A percentile compares a stretch with the other conserved stretches of the same genome.
Evolutionary conservation across 2,113 vertebrate species (phyloP).

Genomic region (Varanus komodoensis): DNA sequence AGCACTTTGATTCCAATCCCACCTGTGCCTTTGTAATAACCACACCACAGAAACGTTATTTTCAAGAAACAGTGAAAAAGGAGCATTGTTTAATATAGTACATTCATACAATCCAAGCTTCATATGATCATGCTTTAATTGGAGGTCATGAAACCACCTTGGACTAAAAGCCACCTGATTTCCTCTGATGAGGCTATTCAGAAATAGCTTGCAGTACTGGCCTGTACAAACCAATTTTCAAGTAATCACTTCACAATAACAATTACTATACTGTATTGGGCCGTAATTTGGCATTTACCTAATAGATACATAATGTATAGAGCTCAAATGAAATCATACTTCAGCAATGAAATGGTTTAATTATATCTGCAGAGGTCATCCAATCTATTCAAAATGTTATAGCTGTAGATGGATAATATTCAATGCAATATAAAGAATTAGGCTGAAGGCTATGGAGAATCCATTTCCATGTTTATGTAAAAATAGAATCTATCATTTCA

Average conservation of each 20-base stretch:
- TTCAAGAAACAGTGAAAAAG: conserved; percentile 17
- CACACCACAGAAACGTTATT: neutral
- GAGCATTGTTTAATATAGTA: conserved; percentile 5
- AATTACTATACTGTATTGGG: neutral
- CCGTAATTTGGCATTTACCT: conserved; percentile 37
- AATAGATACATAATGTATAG: rapidly evolving
- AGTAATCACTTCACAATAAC: neutral
- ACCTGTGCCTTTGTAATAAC: neutral
- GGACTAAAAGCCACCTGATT: neutral
- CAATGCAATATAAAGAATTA: neutral
- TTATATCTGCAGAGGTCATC: conserved; percentile 60
- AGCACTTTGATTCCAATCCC: neutral
- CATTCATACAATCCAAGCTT: rapidly evolving
- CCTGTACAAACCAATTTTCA: neutral
- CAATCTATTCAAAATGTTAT: conserved; percentile 29
- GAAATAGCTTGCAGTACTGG: rapidly evolving
- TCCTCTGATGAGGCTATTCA: conserved; percentile 14
- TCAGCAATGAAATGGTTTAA: conserved; percentile 52
- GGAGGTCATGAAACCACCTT: conserved; percentile 22
- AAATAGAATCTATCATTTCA: conserved; percentile 54
- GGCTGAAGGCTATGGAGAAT: neutral
- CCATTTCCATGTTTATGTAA: conserved; percentile 26
- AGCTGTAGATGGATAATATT: neutral
- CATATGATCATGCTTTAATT: neutral
- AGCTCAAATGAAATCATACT: conserved; percentile 23